phyloP scores from a whole-genome alignment of 2,888 invertebrate genomes.

The Tiliacea citrago region DNA sequence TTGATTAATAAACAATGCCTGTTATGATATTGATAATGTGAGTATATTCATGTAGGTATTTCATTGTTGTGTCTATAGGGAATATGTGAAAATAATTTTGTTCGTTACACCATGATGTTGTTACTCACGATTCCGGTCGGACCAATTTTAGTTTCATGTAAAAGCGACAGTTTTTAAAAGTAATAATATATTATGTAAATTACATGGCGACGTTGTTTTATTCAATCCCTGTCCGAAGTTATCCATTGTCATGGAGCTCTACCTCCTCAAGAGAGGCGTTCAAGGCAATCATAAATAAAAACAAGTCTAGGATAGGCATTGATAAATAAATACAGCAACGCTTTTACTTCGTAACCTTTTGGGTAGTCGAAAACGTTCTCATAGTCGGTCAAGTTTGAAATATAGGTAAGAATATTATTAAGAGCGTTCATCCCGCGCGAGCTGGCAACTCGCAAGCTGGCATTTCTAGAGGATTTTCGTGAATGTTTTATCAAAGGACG shows the following conservation, averaged over 20 bases:
- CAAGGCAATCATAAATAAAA: neutral
- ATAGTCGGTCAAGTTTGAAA: neutral
- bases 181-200: slow-evolving; percentile 88
- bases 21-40: neutral
- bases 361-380: neutral
- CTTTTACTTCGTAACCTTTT: neutral
- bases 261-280: no score
- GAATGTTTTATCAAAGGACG: no score
- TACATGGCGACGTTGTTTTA: slow-evolving; percentile 78
- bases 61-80: slow-evolving; percentile 67
- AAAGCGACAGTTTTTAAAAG: slow-evolving; percentile 86
- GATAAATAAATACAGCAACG: neutral
- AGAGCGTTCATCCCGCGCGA: no score
- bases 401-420: neutral
- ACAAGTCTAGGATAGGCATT: neutral
- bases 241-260: neutral
- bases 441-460: no score
- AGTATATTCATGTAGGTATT: neutral
- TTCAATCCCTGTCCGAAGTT: slow-evolving; percentile 32
- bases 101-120: slow-evolving; percentile 75
- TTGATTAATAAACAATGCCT: neutral
- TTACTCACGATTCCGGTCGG: slow-evolving; percentile 85
- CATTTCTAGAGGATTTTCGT: no score
- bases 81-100: slow-evolving; percentile 63
- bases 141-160: slow-evolving; percentile 86